Evolutionary conservation across 2,888 invertebrate genomes (phyloP), one percentile per base, ranked within the genome.

Genomic region (Bugulina stolonifera): DNA sequence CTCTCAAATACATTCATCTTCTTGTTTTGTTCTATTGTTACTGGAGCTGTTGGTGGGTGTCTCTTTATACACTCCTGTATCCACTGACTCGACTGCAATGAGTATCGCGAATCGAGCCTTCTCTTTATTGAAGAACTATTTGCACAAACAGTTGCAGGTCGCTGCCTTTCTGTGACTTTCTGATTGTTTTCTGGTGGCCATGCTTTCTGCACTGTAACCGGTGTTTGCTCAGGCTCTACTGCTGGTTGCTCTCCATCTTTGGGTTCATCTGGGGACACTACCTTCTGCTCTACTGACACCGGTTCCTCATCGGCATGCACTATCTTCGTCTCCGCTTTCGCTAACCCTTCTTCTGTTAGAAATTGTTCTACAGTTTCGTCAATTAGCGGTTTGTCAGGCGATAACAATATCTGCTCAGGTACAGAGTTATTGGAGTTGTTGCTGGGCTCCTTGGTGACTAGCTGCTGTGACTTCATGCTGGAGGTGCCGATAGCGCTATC

Each of bases 1-100:
- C 64, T 64, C 14, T 64, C 64, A 64, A 64, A 64, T 14, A 64
- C 64, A 32, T 34, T 64, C 32, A 32, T 22, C n/a, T 64, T 64
- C 32, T 32, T 64, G 27, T 27, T 64, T 10, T 64, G 29, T 34
- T 43, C 43, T 5, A 14, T 34, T 32, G 64, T 27, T 64, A 10
- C 32, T 27, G 64, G 3, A 2, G n/a, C 64, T 64, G 18, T 3
- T 64, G 64, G 64, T 27, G 14, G 25, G 34, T 64, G 64, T n/a
- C 32, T 64, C 10, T 64, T 27, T 22, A 64, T 64, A 32, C 32
- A 64, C 3, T 32, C 32, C 32, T 64, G 64, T 27, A 27, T 27
- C 22, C 22, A 64, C 64, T 64, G 64, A 64, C 64, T 64, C 25
- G 64, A 27, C 27, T 34, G 27, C 10, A 10, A 43, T 5, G 5